Percentiles rank a stretch among this genome's conserved stretches.
phyloP scores from a whole-genome alignment of 2,113 vertebrate genomes.

The Hyla sarda region DNA sequence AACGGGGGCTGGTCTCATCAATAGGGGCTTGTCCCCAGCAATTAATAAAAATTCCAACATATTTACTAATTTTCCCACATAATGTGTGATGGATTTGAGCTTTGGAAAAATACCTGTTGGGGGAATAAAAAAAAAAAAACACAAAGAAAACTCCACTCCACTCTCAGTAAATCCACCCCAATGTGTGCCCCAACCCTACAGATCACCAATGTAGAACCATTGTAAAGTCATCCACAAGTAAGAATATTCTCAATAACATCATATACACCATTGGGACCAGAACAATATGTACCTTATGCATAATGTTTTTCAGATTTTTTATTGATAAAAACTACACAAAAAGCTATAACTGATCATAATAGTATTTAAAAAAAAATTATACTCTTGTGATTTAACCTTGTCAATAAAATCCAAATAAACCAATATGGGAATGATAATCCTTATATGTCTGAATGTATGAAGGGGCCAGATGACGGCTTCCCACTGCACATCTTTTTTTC shows the following conservation, averaged over 20 bases:
- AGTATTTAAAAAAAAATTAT: conserved; percentile 68
- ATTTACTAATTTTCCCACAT: too few relatives aligned
- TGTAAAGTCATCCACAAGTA: neutral
- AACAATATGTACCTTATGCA: conserved; percentile 57
- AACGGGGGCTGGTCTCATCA: too few relatives aligned
- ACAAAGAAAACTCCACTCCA: too few relatives aligned
- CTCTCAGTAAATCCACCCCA: too few relatives aligned
- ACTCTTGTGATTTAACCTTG: conserved; percentile 72
- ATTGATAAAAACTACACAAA: conserved; percentile 86
- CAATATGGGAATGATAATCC: conserved; percentile 47
- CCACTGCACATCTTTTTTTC: neutral
- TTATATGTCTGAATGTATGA: conserved; percentile 52
- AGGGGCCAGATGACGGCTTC: conserved; percentile 38
- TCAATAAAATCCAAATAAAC: conserved; percentile 61
- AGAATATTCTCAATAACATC: neutral
- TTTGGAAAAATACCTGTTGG: too few relatives aligned
- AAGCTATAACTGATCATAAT: conserved; percentile 74
- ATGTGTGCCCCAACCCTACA: neutral
- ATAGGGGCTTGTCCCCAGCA: too few relatives aligned
- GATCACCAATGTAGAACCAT: neutral
- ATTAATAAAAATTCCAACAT: too few relatives aligned
- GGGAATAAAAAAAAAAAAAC: too few relatives aligned
- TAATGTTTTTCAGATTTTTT: conserved; percentile 72
- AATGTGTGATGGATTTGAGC: too few relatives aligned
- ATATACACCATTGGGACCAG: neutral